Evolutionary conservation across 2,113 vertebrate genomes (phyloP), one percentile per base, ranked within the genome.

Genomic region (Myotis davidii): DNA sequence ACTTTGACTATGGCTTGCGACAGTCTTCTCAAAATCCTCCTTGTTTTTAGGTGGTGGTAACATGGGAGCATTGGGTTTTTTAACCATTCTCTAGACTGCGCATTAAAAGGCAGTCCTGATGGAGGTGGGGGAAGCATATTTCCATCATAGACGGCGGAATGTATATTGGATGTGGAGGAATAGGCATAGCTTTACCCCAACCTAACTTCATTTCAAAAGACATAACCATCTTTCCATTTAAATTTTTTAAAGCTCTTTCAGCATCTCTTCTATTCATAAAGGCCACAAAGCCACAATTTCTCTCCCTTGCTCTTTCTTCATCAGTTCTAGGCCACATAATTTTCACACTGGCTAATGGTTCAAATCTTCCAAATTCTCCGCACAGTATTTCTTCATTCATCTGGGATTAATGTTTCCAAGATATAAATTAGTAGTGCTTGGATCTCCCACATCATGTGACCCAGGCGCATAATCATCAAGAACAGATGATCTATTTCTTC

Each of bases 1-100:
- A 99, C 99, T 99, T 99, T 99, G 99, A 99, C 99, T 99, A 99
- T 99, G 99, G 99, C 99, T 99, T 99, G 99, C 99, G 99, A 99
- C 99, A 99, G 99, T 99, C 99, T 99, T 99, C 98, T 99, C 99
- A 97, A 99, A 99, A 98, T 99, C 99, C 97, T 99, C 99, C 98
- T 99, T 99, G 98, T 99, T 99, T 99, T 99, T 99, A 76, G 99
- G 99, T 92, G 99, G 99, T 45, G 99, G 99, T 96, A 99, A 98
- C 99, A 99, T 98, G 64, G 99, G 98, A 96, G 99, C 99, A 95
- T 98, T 99, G 97, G 99, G 96, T 99, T 99, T 98, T 99, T 99
- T 98, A 99, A 98, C 73, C 99, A 99, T 98, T 99, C 99, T 96
- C 99, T 99, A 96, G 99, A 99, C 98, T 99, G 99, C 85, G 99